Evolutionary conservation across 2,888 invertebrate species (phyloP).

Genomic region (Drosophila aldrichi): DNA sequence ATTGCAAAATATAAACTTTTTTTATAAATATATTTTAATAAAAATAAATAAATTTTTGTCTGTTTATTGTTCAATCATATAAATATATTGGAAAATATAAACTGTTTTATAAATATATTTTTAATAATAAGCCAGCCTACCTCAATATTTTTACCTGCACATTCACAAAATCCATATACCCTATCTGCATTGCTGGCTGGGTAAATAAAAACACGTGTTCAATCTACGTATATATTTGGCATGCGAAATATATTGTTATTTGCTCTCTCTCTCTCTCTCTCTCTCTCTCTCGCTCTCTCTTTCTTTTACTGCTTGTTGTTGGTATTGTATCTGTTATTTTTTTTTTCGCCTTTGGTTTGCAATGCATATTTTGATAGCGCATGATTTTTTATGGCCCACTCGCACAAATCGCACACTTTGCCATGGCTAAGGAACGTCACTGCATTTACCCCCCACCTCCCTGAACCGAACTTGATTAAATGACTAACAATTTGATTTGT

Average conservation of each 20-base stretch:
- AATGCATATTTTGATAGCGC: conserved; percentile 54
- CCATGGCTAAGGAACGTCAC: background rate
- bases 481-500: conserved; percentile 24
- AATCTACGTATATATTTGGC: conserved; percentile 42
- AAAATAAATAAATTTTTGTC: too few relatives aligned
- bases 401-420: conserved; percentile 25
- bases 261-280: conserved; percentile 36
- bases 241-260: conserved; percentile 52
- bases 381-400: conserved; percentile 37
- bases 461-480: conserved; percentile 23
- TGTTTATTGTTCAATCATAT: too few relatives aligned
- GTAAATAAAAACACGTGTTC: conserved; percentile 54
- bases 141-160: background rate
- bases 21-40: too few relatives aligned
- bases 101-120: too few relatives aligned
- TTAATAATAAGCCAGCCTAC: background rate
- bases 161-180: background rate
- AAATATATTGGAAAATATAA: too few relatives aligned
- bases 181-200: background rate
- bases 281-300: conserved; percentile 21
- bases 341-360: conserved; percentile 33
- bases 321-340: background rate
- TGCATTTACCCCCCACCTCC: background rate
- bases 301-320: conserved; percentile 37
- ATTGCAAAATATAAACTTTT: too few relatives aligned